Base-by-base conservation (phyloP, 2,113 vertebrate genomes). In the Hydrochoerus hydrochaeris region DNA sequence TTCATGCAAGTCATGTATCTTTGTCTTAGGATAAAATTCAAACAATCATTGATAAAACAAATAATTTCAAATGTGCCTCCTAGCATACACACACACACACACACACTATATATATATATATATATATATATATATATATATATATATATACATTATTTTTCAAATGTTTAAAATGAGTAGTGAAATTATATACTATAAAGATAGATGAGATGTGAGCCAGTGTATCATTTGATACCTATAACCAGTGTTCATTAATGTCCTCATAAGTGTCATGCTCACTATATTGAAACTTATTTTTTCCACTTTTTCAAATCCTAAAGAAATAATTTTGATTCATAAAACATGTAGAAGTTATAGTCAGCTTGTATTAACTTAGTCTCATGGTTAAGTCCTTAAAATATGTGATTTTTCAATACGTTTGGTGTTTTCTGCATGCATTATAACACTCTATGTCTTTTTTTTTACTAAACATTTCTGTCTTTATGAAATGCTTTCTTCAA, bases 301-400 rank as follows among this genome's bases (percentile, higher is more conserved):
- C 5, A 26, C 3, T 62, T 17, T 67, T 78, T 32, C 80, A n/a
- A 57, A 73, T 35, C 8, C 2, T 65, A 83, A 6, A 19, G 71
- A 87, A 85, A 22, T 4, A 49, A 3, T 75, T 17, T 41, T 57
- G 17, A 24, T 7, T n/a, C 9, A 3, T 12, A 17, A 67, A 67
- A 94, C 17, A 60, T 28, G 26, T 57, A 14, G 19, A 80, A 85
- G 65, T 86, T 52, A 58, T 35, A 35, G 46, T 1, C 1, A n/a
- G 28, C 83, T 92, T 90, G 2, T 3, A 80, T 24, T 60, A 44
- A 52, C 28, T 90, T 22, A 80, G 38, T 62, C 8, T 65, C 52
- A 38, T 60, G 38, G 44, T 46, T 63, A 86, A 85, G 35, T 38
- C 5, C 4, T 92, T 95, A 26, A 91, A 71, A 91, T 38, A 28